Conservation (phyloP, 2,113 vertebrate genomes). For the Leptosomus discolor region DNA sequence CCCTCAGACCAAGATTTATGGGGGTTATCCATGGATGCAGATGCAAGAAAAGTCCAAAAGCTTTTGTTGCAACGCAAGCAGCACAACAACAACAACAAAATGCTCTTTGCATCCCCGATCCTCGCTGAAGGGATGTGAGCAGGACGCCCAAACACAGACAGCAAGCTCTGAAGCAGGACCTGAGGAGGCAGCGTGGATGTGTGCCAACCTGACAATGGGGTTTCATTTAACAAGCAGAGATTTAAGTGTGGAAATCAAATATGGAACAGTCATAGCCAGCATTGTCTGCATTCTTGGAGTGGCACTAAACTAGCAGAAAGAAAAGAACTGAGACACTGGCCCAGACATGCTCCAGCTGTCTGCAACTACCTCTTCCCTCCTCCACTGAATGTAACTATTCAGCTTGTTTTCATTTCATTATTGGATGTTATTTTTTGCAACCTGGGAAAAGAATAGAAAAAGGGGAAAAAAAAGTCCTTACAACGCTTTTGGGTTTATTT, state of each 20-base stretch:
- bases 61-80: not conserved
- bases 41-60: not conserved
- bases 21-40: not conserved
- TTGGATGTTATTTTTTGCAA: constrained; percentile 59
- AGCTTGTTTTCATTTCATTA: constrained; percentile 77
- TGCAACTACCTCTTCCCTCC: constrained; percentile 54
- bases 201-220: constrained; percentile 25
- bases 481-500: constrained; percentile 2
- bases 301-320: constrained; percentile 33
- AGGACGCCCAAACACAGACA: not conserved
- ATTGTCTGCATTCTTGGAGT: constrained; percentile 64
- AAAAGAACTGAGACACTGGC: constrained; percentile 26
- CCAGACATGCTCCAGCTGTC: constrained; percentile 60
- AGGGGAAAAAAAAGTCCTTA: not conserved
- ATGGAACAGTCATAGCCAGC: constrained; percentile 18
- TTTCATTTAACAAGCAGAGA: not conserved
- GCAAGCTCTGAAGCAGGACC: not conserved
- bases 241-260: constrained; percentile 47
- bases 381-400: constrained; percentile 13
- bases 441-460: constrained; percentile 26
- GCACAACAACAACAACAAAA: not conserved
- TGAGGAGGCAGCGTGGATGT: not conserved
- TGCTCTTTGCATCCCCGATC: not conserved
- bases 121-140: not conserved
- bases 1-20: constrained; percentile 1